A percentile compares a stretch with the other conserved stretches of the same genome.
Evolutionary conservation across 2,113 vertebrate species (phyloP).

Genomic region (Podiceps cristatus): DNA sequence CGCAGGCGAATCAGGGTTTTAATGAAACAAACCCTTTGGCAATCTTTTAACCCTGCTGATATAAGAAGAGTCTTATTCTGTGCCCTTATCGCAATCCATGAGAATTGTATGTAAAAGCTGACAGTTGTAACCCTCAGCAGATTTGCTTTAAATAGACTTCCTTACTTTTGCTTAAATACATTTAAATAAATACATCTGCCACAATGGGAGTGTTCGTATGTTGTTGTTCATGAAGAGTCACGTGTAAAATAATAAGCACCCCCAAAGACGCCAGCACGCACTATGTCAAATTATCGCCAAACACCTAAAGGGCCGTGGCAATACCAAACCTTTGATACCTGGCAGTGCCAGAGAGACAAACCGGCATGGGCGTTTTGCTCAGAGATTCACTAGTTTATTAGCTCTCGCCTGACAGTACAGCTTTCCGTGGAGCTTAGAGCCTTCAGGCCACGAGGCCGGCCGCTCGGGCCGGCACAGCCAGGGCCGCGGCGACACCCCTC

Average conservation of each 20-base stretch:
- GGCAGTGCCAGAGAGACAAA: not conserved
- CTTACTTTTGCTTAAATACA: not conserved
- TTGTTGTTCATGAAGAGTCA: not conserved
- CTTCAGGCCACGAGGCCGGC: too few species aligned
- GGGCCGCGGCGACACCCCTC: too few species aligned
- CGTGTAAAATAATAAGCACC: not conserved
- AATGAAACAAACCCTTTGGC: not conserved
- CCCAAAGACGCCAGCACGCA: accelerated
- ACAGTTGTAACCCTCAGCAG: not conserved
- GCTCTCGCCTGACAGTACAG: not conserved
- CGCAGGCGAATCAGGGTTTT: accelerated
- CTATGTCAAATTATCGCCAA: not conserved
- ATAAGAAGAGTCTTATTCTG: not conserved
- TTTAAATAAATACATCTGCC: not conserved
- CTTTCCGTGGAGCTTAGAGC: not conserved
- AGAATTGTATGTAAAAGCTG: not conserved
- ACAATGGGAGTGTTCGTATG: not conserved
- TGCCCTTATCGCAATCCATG: not conserved
- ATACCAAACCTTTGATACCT: not conserved
- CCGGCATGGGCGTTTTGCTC: not conserved
- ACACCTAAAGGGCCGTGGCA: not conserved
- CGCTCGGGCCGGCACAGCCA: too few species aligned
- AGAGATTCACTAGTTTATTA: not conserved
- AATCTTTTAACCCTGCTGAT: not conserved
- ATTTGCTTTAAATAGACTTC: not conserved